Base-by-base conservation (phyloP, 2,888 invertebrate genomes). In the Clusia tigrina region DNA sequence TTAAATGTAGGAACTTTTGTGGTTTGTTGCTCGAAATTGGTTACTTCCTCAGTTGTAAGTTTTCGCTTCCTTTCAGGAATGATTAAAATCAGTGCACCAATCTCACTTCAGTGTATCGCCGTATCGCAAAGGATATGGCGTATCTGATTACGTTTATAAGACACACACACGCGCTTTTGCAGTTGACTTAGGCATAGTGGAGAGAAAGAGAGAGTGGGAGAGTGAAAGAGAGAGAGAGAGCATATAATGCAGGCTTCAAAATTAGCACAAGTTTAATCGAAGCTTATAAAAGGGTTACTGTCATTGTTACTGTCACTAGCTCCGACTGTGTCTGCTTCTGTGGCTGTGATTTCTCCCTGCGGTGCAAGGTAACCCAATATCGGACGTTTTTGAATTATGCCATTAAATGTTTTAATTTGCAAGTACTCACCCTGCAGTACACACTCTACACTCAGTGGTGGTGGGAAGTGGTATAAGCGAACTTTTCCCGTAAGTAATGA, bases 41-140 rank as follows among this genome's bases (percentile, higher is more conserved):
- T 67, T 70, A 77, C 76, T 78, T 78, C 78, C 78, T 77, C 67
- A 78, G 74, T 78, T 78, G 78, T 78, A 78, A 75, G 78, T 77
- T 78, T 78, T 78, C 78, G 74, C 74, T 76, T 74, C 76, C 74
- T 74, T 65, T 65, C 59, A n/a, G n/a, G n/a, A n/a, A 62, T 69
- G 78, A 75, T 77, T 69, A 64, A 74, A 77, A 78, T 78, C 78
- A 65, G 67, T 67, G 52, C 42, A 42, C 15, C 9, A 9, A 32
- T 12, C 12, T 32, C 12, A 9, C 32, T 6, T 32, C 6, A 9
- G 22, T 54, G 12, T 38, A n/a, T 24, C 12, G 38, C 2, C 42
- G 37, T n/a, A 46, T 32, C 54, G 22, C 42, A 60, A 68, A 72
- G 74, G 73, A 74, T 74, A 73, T 69, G 58, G 66, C 66, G 69